A percentile compares a stretch with the other conserved stretches of the same genome.
phyloP scores from a whole-genome alignment of 2,113 vertebrate species.

The Pelecanoides urinatrix region DNA sequence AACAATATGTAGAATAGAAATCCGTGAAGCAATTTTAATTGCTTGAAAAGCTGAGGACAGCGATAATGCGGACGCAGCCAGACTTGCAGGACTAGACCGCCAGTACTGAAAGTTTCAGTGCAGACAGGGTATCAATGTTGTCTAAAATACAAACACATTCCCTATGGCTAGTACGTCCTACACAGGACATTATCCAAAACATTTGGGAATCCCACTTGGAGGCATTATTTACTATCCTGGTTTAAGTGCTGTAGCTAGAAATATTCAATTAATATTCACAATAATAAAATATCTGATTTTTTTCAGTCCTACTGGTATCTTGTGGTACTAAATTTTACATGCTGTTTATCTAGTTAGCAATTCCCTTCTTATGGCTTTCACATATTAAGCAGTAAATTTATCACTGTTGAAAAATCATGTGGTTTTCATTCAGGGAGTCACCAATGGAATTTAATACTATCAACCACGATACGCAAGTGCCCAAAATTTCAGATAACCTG shows the following conservation, averaged over 20 bases:
- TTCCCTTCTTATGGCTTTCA: neutral
- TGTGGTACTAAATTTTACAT: neutral
- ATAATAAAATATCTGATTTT: neutral
- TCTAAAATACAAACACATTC: neutral
- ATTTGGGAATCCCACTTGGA: neutral
- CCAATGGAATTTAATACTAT: neutral
- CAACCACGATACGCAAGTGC: neutral
- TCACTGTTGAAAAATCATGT: neutral
- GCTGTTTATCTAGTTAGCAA: neutral
- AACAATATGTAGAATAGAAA: neutral
- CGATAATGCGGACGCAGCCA: neutral
- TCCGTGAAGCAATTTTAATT: neutral
- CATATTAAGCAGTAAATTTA: neutral
- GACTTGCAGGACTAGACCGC: neutral
- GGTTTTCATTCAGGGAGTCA: neutral
- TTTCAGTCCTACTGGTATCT: neutral
- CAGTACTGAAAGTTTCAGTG: neutral
- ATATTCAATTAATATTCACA: neutral
- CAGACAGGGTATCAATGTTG: neutral
- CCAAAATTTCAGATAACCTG: neutral
- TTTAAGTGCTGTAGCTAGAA: neutral
- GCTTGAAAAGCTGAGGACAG: neutral
- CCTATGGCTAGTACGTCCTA: neutral
- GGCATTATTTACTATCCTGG: neutral
- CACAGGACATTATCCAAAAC: neutral